Percentiles rank a stretch among this genome's conserved stretches.
Evolutionary conservation across 2,888 invertebrate genomes (phyloP).

Genomic region (Cheilosia grossa): DNA sequence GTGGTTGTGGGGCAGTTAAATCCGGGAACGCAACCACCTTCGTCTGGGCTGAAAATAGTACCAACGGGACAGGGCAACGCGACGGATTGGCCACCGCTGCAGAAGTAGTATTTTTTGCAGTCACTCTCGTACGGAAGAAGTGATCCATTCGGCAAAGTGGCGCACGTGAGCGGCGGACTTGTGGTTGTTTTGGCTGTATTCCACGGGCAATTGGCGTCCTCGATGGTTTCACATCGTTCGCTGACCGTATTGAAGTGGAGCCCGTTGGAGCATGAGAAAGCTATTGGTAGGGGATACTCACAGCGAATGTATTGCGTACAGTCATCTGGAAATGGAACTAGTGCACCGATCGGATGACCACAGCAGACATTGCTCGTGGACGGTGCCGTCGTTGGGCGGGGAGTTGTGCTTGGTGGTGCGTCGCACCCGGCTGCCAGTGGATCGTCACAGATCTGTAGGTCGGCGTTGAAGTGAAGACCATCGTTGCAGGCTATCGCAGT

Average conservation of each 20-base stretch:
- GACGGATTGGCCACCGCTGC: slow-evolving; percentile 76
- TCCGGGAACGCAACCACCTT: slow-evolving; percentile 77
- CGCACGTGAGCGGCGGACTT: slow-evolving; percentile 67
- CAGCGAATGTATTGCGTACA: slow-evolving; percentile 75
- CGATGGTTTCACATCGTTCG: slow-evolving; percentile 73
- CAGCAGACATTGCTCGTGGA: slow-evolving; percentile 50
- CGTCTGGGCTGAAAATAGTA: slow-evolving; percentile 78
- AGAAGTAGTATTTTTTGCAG: slow-evolving; percentile 77
- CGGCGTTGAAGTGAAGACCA: slow-evolving; percentile 65
- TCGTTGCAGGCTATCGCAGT: slow-evolving; percentile 56
- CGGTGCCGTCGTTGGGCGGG: background rate
- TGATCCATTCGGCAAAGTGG: slow-evolving; percentile 76
- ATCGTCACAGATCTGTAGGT: slow-evolving; percentile 69
- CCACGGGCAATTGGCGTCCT: slow-evolving; percentile 77
- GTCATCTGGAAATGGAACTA: slow-evolving; percentile 67
- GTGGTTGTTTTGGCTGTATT: slow-evolving; percentile 2
- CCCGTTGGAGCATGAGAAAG: slow-evolving; percentile 73
- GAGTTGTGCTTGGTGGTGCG: background rate
- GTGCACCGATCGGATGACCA: slow-evolving; percentile 22
- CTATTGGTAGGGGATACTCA: slow-evolving; percentile 59
- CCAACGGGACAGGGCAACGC: slow-evolving; percentile 77
- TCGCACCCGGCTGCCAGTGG: slow-evolving; percentile 68
- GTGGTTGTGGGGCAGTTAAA: slow-evolving; percentile 18
- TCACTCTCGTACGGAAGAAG: slow-evolving; percentile 75
- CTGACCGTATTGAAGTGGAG: slow-evolving; percentile 70